Percentiles rank a stretch among this genome's conserved stretches.
Evolutionary conservation across 2,888 invertebrate species (phyloP).

Genomic region (Arge pagana): DNA sequence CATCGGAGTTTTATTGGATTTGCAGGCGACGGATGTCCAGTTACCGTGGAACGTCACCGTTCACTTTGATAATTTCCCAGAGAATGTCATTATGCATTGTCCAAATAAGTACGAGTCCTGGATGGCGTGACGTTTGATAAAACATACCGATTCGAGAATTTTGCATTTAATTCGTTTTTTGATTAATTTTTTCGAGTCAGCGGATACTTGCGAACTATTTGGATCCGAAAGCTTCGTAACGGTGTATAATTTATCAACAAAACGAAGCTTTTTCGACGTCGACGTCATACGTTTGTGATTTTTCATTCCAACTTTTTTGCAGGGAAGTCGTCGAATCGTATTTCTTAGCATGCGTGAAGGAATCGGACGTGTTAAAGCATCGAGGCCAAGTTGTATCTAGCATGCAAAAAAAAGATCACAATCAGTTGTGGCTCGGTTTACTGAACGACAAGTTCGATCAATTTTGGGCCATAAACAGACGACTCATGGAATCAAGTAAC

Average conservation of each 20-base stretch:
- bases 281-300: not conserved
- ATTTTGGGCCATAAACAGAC: constrained; percentile 96
- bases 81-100: constrained; percentile 84
- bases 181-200: too few relatives aligned
- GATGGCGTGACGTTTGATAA: too few relatives aligned
- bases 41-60: constrained; percentile 94
- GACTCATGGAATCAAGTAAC: constrained; percentile 86
- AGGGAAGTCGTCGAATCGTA: constrained; percentile 92
- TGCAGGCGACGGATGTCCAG: constrained; percentile 71
- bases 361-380: constrained; percentile 98
- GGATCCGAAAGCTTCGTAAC: constrained; percentile 3
- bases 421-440: constrained; percentile 92
- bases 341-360: constrained; percentile 94
- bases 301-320: constrained; percentile 46
- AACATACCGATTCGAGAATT: too few relatives aligned
- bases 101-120: constrained; percentile 70
- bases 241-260: too few relatives aligned
- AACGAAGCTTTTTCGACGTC: constrained; percentile 16
- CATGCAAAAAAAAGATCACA: constrained; percentile 97
- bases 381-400: constrained; percentile 84
- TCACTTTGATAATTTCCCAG: constrained; percentile 94
- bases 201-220: too few relatives aligned
- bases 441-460: constrained; percentile 98
- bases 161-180: too few relatives aligned
- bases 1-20: constrained; percentile 86